Conservation (phyloP, 2,113 vertebrate genomes). For the Cyphomyrus discorhynchus region DNA sequence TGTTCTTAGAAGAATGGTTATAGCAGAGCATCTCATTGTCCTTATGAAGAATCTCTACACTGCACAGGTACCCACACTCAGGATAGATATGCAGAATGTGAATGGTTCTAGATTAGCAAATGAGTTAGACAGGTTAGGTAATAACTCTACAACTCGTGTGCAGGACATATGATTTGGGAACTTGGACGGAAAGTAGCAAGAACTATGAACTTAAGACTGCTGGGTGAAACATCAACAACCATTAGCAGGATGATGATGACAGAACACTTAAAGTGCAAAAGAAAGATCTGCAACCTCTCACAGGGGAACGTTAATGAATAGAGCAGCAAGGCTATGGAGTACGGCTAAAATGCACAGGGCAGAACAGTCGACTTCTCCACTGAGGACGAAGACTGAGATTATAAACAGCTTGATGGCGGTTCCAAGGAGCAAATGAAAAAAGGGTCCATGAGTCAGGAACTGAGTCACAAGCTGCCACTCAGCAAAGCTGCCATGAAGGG, state of each 20-base stretch:
- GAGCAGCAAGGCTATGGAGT: not conserved
- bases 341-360: not conserved
- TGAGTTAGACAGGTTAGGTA: not conserved
- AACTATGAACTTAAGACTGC: not conserved
- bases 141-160: not conserved
- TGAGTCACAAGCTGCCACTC: not conserved
- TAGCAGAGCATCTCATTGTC: not conserved
- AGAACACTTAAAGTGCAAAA: not conserved
- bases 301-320: not conserved
- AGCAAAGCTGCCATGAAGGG: not conserved
- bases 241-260: not conserved
- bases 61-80: not conserved
- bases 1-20: not conserved
- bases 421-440: not conserved
- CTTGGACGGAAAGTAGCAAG: not conserved
- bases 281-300: not conserved
- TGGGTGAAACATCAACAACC: not conserved
- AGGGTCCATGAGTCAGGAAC: not conserved
- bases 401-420: not conserved
- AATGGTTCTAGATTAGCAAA: not conserved
- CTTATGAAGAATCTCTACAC: not conserved
- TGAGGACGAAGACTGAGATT: not conserved
- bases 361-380: not conserved
- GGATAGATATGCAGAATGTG: not conserved
- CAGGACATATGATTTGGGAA: not conserved